Evolutionary conservation across 2,797 vertebrate species (phyloP).

Genomic region (Scleropages formosus): DNA sequence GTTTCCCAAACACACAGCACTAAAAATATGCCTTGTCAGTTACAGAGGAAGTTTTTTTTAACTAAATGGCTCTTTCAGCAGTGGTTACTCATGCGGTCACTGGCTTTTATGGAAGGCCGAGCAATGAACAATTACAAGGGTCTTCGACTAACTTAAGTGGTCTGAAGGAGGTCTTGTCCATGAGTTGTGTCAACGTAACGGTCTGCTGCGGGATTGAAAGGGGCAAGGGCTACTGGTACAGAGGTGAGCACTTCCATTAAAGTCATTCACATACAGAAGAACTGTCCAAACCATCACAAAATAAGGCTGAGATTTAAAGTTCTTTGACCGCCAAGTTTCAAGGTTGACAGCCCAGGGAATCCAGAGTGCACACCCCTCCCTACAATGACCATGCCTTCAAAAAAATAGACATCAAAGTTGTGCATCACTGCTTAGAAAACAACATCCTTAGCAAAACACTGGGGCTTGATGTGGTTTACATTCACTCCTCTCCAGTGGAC

Average conservation of each 20-base stretch:
- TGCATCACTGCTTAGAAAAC: background rate
- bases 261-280: background rate
- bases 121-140: background rate
- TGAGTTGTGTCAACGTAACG: background rate
- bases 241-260: background rate
- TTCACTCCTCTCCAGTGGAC: too few species aligned
- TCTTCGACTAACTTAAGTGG: background rate
- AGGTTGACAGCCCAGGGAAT: conserved; percentile 5
- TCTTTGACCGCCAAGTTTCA: background rate
- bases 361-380: background rate
- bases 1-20: too few species aligned
- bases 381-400: background rate
- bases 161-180: background rate
- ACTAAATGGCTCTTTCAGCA: background rate
- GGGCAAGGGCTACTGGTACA: background rate
- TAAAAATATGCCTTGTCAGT: too few species aligned
- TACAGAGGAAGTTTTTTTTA: too few species aligned
- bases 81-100: background rate
- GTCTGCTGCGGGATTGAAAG: background rate
- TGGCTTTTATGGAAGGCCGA: conserved; percentile 1
- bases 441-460: background rate
- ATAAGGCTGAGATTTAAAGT: background rate
- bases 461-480: background rate
- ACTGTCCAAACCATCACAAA: background rate
- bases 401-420: background rate